A percentile compares a stretch with the other conserved stretches of the same genome.
phyloP scores from a whole-genome alignment of 2,888 invertebrate species.

The Megaustenia siamemsis region DNA sequence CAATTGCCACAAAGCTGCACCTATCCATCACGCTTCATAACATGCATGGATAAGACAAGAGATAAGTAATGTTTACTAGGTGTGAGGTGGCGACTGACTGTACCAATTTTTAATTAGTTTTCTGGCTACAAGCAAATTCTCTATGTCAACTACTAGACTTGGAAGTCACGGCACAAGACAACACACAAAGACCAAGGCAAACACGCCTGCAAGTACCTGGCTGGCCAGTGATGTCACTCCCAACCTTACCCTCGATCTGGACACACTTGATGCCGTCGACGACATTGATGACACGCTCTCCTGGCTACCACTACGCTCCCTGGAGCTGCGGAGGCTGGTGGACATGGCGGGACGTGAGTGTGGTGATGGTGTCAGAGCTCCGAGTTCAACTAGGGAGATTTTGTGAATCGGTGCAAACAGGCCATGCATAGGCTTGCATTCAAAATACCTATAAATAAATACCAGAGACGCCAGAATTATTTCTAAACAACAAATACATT shows the following conservation, averaged over 20 bases:
- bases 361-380: slow-evolving; percentile 63
- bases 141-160: too few relatives aligned
- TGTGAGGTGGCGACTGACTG: too few relatives aligned
- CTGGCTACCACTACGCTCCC: slow-evolving; percentile 83
- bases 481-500: too few relatives aligned
- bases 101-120: too few relatives aligned
- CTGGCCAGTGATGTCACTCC: slow-evolving; percentile 85
- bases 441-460: slow-evolving; percentile 89
- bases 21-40: too few relatives aligned
- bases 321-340: slow-evolving; percentile 68
- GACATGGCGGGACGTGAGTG: slow-evolving; percentile 65
- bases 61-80: too few relatives aligned
- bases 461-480: too few relatives aligned
- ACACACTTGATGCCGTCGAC: slow-evolving; percentile 81
- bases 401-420: slow-evolving; percentile 95
- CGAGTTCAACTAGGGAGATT: slow-evolving; percentile 81
- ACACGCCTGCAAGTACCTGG: slow-evolving; percentile 78
- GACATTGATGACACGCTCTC: slow-evolving; percentile 93
- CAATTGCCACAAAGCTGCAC: too few relatives aligned
- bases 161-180: too few relatives aligned
- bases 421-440: slow-evolving; percentile 93
- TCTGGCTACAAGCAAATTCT: too few relatives aligned
- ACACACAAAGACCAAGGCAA: too few relatives aligned
- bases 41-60: too few relatives aligned
- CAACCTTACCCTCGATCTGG: slow-evolving; percentile 87